A percentile compares a stretch with the other conserved stretches of the same genome.
phyloP scores from a whole-genome alignment of 2,888 invertebrate genomes.

The Gymnoscelis rufifasciata region DNA sequence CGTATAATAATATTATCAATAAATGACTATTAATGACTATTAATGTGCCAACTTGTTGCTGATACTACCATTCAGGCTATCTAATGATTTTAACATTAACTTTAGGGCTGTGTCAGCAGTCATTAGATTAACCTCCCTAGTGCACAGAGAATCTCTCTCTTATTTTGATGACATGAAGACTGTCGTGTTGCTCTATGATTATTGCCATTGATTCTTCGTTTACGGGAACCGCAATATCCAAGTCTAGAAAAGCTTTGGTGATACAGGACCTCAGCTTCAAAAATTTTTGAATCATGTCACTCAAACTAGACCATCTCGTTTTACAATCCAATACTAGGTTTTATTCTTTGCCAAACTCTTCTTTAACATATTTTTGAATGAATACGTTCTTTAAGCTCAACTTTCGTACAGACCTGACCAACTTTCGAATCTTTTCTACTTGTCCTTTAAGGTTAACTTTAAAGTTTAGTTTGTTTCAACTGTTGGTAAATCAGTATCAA shows the following conservation, averaged over 20 bases:
- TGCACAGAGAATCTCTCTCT: background rate
- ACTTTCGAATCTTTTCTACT: background rate
- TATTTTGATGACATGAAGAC: background rate
- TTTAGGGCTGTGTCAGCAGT: background rate
- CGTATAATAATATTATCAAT: too few species aligned
- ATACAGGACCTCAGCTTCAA: background rate
- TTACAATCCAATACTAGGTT: background rate
- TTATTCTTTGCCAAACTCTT: background rate
- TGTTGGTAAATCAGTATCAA: background rate
- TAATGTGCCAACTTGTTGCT: too few species aligned
- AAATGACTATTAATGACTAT: too few species aligned
- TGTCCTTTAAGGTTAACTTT: background rate
- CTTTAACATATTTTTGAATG: background rate
- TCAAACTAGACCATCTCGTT: constrained; percentile 1
- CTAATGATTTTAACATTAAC: constrained; percentile 1
- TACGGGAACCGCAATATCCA: background rate
- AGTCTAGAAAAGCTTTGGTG: background rate
- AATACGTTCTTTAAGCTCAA: constrained; percentile 7
- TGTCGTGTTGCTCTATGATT: background rate
- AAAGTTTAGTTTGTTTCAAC: background rate
- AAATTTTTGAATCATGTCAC: constrained; percentile 5
- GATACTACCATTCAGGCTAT: too few species aligned
- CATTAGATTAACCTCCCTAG: background rate
- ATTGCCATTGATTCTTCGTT: too few species aligned
- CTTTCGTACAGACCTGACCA: constrained; percentile 1